Base-by-base conservation (phyloP, 2,888 invertebrate genomes). In the Ochropleura leucogaster region DNA sequence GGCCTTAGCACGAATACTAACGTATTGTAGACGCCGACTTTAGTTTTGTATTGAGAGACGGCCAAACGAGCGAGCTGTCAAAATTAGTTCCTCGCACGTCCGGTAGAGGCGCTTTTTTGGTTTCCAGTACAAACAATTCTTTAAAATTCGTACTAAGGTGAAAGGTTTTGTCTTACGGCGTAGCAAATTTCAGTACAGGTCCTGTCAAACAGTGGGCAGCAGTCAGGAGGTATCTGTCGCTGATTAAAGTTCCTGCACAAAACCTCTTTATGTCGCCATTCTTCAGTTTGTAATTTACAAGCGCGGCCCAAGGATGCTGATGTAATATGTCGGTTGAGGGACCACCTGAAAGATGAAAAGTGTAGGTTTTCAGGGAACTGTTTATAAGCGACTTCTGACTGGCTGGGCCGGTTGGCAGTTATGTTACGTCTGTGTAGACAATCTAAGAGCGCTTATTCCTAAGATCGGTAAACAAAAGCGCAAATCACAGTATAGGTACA, bases 231-330 rank as follows among this genome's bases (percentile, higher is more conserved):
- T 73, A 73, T 74, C n/a, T 60, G 12, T 16, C 40, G 46, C 72
- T 73, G 51, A 73, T 73, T 10, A 73, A 46, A 51, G 60, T n/a
- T 51, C 74, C 72, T 9, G 49, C 8, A 16, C 72, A 74, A 3
- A 72, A 3, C 14, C 20, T 5, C 18, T 5, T 14, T 16, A 12
- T 16, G 0, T 14, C 20, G 0, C 10, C 42, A 20, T 72, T 72
- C 49, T 49, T 72, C 3, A 2, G 0, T 42, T 72, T 14, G n/a
- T 60, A 74, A 9, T 74, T 16, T 74, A 73, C 40, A 4, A 60
- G 49, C 0, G 8, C 74, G 30, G 59, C 74, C 72, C 72, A 73
- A 4, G 72, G 72, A 1, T 73, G 74, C 12, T 73, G n/a, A 20
- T n/a, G 0, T 40, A 60, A 10, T 40, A 59, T 40, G 9, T 40